Evolutionary conservation across 1,140 invertebrate genomes (phyloP).

Genomic region (Caenorhabditis briggsae): DNA sequence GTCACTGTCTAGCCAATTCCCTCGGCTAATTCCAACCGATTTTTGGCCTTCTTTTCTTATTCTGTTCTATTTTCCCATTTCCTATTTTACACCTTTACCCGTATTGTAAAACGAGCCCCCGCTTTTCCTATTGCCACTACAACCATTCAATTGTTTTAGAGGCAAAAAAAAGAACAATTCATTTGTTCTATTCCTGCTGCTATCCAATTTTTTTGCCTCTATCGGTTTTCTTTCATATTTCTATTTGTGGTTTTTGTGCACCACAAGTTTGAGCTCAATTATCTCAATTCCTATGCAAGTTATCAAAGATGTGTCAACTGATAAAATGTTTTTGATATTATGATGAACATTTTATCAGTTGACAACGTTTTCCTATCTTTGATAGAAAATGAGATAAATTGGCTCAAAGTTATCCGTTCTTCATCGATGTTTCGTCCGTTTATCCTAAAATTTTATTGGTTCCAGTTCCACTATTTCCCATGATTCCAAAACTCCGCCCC

Average conservation of each 20-base stretch:
- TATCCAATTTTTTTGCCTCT: not conserved
- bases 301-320: no score
- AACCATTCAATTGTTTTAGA: constrained; percentile 1
- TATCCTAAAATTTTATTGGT: no score
- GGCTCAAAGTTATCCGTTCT: no score
- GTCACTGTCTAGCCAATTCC: no score
- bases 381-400: no score
- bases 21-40: not conserved
- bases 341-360: no score
- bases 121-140: not conserved
- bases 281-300: no score
- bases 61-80: not conserved
- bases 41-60: not conserved
- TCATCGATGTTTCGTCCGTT: no score
- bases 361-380: no score
- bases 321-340: no score
- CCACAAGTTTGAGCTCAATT: not conserved
- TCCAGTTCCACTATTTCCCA: no score
- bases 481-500: no score
- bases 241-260: not conserved
- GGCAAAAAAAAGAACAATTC: not conserved
- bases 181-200: not conserved
- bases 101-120: constrained; percentile 27
- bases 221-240: not conserved
- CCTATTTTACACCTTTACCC: not conserved